phyloP scores from a whole-genome alignment of 2,113 vertebrate species.

The Zosterops lateralis region DNA sequence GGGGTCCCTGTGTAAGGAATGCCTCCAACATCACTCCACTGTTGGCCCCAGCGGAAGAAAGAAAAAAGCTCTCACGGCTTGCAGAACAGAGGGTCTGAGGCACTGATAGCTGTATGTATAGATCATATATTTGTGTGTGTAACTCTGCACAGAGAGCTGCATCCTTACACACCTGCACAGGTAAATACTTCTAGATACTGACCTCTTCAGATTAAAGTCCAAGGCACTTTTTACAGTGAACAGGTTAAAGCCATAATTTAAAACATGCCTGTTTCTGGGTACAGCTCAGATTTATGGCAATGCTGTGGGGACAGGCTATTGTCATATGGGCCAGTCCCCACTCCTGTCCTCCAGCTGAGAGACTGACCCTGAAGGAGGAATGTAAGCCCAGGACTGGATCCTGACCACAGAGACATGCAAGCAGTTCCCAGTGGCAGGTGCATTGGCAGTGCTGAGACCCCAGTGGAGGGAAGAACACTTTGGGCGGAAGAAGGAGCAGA shows the following conservation, averaged over 20 bases:
- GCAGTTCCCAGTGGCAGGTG: not conserved
- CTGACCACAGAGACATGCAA: not conserved
- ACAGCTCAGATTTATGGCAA: constrained; percentile 50
- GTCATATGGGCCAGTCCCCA: not conserved
- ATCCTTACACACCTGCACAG: constrained; percentile 69
- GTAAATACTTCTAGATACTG: constrained; percentile 69
- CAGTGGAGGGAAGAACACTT: not conserved
- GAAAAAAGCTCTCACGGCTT: not conserved
- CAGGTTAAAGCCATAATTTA: constrained; percentile 82
- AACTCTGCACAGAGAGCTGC: constrained; percentile 65
- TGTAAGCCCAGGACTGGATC: not conserved
- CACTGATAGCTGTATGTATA: constrained; percentile 27
- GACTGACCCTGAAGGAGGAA: not conserved
- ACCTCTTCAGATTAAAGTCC: constrained; percentile 81
- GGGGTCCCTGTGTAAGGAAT: not conserved
- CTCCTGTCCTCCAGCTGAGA: not conserved
- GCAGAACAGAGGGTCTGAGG: constrained; percentile 48
- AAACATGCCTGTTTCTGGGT: constrained; percentile 76
- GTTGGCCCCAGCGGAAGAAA: not conserved
- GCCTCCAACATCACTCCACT: accelerated
- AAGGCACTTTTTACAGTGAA: constrained; percentile 86
- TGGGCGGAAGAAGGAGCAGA: not conserved
- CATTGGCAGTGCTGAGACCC: not conserved
- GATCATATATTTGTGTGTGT: constrained; percentile 70
- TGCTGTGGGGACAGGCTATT: not conserved